Base-by-base conservation (phyloP, 2,888 invertebrate species). In the Philaethria dido region DNA sequence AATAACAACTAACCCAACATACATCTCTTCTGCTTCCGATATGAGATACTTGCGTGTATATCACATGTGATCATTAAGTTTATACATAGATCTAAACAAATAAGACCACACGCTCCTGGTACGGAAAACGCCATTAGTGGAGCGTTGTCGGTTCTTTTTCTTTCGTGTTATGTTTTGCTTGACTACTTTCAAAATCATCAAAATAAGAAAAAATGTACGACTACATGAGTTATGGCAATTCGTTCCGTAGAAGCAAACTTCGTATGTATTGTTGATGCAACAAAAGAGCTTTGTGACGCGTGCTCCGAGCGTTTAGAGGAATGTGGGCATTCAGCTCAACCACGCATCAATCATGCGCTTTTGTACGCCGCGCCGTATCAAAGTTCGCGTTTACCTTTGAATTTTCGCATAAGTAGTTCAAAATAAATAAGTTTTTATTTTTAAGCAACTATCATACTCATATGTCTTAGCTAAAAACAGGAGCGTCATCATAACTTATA, bases 271-370 rank as follows among this genome's bases (percentile, higher is more conserved):
- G 70, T 69, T 68, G 66, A 36, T 61, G 50, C 52, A 14, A 68
- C 68, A 69, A 69, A 68, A 72, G 60, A 55, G 65, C 60, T 68
- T 60, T 63, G 68, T 71, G 69, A 62, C 52, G 66, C 25, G 64
- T 61, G 45, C 69, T 66, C 54, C 16, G 55, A 62, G 63, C 66
- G 39, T 69, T 66, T 45, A 60, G 60, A 61, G 66, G 59, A 62
- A 66, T 69, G 70, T 71, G 71, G 72, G 69, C 70, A 73, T 77
- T 75, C 71, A 72, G 57, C 70, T 72, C 71, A 20, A 47, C 70
- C 71, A 69, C 67, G 67, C 79, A 78, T 78, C 74, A 77, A 78
- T 78, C 78, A 77, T 78, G 70, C 66, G 67, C 77, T 73, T 76
- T 77, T 78, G 73, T 68, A 66, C 52, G 61, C 36, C 60, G 68